A percentile compares a stretch with the other conserved stretches of the same genome.
Evolutionary conservation across 2,888 invertebrate species (phyloP).

Genomic region (Lasioglossum lativentre): DNA sequence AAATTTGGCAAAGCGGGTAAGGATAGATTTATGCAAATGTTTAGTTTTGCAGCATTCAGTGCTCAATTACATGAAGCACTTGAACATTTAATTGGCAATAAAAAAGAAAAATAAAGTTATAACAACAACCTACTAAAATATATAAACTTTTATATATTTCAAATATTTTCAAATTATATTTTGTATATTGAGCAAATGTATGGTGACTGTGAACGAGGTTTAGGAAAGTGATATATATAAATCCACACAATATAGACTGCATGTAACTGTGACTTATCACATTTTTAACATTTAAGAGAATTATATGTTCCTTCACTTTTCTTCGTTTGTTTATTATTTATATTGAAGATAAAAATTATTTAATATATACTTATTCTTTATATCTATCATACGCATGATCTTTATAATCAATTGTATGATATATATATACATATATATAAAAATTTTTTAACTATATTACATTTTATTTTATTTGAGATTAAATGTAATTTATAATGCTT

Average conservation of each 20-base stretch:
- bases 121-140: slow-evolving; percentile 11
- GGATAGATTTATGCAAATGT: slow-evolving; percentile 90
- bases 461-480: background rate
- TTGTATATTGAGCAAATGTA: slow-evolving; percentile 20
- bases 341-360: background rate
- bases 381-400: slow-evolving; percentile 28
- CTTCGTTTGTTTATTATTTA: slow-evolving; percentile 23
- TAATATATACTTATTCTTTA: slow-evolving; percentile 31
- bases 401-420: slow-evolving; percentile 8
- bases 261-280: background rate
- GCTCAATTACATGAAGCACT: slow-evolving; percentile 87
- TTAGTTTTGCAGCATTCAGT: slow-evolving; percentile 94
- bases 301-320: slow-evolving; percentile 23
- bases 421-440: slow-evolving; percentile 20
- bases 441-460: slow-evolving; percentile 20
- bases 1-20: slow-evolving; percentile 92
- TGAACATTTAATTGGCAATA: slow-evolving; percentile 66
- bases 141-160: slow-evolving; percentile 12
- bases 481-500: slow-evolving; percentile 18
- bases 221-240: background rate
- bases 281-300: slow-evolving; percentile 15
- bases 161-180: slow-evolving; percentile 29
- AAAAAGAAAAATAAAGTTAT: slow-evolving; percentile 52
- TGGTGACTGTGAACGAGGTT: slow-evolving; percentile 12
- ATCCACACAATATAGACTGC: slow-evolving; percentile 11